A percentile compares a stretch with the other conserved stretches of the same genome.
Conservation (phyloP, 2,113 vertebrate species). For the Cinclus mexicanus region DNA sequence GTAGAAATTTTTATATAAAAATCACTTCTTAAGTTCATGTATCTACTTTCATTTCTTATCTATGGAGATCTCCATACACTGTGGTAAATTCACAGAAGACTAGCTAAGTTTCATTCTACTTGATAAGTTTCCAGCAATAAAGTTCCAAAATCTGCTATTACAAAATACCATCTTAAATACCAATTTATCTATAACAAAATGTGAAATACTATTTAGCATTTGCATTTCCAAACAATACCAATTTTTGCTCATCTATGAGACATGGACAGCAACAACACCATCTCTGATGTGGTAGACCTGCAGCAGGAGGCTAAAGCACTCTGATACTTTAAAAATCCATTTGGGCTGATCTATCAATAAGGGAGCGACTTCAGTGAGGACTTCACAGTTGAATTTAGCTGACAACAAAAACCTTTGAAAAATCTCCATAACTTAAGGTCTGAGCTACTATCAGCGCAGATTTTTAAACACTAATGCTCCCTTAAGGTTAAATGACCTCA, state of each 20-base stretch:
- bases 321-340: neutral
- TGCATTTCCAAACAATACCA: neutral
- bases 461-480: neutral
- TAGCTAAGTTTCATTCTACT: neutral
- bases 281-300: neutral
- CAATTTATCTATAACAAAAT: neutral
- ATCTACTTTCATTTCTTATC: neutral
- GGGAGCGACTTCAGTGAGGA: neutral
- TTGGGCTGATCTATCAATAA: neutral
- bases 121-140: neutral
- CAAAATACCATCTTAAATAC: neutral
- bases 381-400: neutral
- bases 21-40: neutral
- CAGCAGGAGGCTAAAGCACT: neutral
- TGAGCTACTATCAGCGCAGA: neutral
- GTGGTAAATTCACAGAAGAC: neutral
- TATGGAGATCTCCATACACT: neutral
- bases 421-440: neutral
- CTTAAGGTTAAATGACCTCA: neutral
- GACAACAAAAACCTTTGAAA: neutral
- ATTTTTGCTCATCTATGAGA: neutral
- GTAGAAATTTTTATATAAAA: neutral
- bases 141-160: neutral
- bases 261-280: neutral
- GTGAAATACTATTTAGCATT: neutral